Base-by-base conservation (phyloP, 2,113 vertebrate species). In the Callipepla californica region DNA sequence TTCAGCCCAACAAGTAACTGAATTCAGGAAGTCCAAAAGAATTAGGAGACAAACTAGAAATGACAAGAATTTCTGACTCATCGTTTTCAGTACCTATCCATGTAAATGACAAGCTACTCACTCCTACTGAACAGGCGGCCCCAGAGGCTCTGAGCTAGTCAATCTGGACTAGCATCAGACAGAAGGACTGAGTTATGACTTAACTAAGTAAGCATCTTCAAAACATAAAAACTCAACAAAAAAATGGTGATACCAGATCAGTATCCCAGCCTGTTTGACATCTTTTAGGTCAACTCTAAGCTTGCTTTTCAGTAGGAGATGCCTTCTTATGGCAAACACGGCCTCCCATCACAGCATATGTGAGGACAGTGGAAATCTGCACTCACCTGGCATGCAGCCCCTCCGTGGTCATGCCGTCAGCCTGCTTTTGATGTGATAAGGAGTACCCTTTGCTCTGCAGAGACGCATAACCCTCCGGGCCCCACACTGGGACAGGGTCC, bases 401-500 rank as follows among this genome's bases (percentile, higher is more conserved):
- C 50, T 98, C 97, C 93, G 97, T 23, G 18, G 98, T 96, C 21
- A 97, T 61, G 77, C 15, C 93, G 87, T 99, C 99, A 4, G 97
- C 92, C 42, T 98, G 98, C 73, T 99, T 98, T 59, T 98, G 98
- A 90, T 98, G 99, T 11, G 99, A 97, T 51, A 99, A 97, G 19
- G 98, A 97, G 84, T 99, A 99, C 62, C 98, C 98, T 94, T 99
- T 99, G 90, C 97, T 97, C 80, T 97, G 98, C 86, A 98, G 85
- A 1, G 99, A 94, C 17, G 97, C 79, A 94, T 98, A 99, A 92
- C 98, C 97, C 85, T 99, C 99, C 65, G 98, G 98, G 96, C 97
- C 98, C 99, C 99, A 99, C 48, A 98, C 96, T 0, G 98, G 98
- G 44, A 98, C 96, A 4, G 98, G 96, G 59, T 99, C 99, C 32